These are phyloP conservation scores for Phymastichus coffea DNA, from an alignment of 1,140 invertebrate species.

Conservation along the genomic window DNA sequence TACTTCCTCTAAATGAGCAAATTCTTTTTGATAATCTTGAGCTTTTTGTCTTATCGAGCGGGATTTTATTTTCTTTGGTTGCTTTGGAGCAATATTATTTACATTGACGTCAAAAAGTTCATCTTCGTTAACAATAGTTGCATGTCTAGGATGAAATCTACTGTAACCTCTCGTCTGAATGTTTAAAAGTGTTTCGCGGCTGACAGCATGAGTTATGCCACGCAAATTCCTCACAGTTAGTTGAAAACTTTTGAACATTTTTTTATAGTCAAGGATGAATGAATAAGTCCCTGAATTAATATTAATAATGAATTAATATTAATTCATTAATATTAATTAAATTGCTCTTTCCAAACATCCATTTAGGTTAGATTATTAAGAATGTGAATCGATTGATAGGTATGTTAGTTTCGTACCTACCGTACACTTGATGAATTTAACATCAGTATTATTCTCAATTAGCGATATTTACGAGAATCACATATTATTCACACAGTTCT, in stretches of 20 bases:
- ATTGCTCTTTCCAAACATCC: too few species aligned
- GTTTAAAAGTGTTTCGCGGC: not conserved
- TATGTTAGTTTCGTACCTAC: too few species aligned
- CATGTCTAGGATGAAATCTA: conserved; percentile 32
- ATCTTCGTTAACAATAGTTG: conserved; percentile 40
- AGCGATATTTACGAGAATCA: too few species aligned
- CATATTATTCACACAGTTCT: too few species aligned
- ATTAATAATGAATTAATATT: not conserved
- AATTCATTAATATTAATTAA: not conserved
- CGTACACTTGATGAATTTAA: too few species aligned
- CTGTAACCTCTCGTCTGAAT: conserved; percentile 26
- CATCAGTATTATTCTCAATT: too few species aligned
- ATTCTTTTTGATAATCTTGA: too few species aligned
- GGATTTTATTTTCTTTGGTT: not conserved
- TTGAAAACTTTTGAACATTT: conserved; percentile 16
- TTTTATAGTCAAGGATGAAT: too few species aligned
- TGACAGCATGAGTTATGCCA: not conserved
- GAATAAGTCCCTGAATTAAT: too few species aligned
- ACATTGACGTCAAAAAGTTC: conserved; percentile 35
- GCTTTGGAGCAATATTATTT: not conserved
- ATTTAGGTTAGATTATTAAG: conserved; percentile 11
- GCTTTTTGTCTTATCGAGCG: not conserved
- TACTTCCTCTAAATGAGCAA: too few species aligned
- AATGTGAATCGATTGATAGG: too few species aligned
- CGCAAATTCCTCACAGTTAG: not conserved